A percentile compares a stretch with the other conserved stretches of the same genome.
phyloP scores from a whole-genome alignment of 1,140 invertebrate genomes.

The Kradibia gibbosae region DNA sequence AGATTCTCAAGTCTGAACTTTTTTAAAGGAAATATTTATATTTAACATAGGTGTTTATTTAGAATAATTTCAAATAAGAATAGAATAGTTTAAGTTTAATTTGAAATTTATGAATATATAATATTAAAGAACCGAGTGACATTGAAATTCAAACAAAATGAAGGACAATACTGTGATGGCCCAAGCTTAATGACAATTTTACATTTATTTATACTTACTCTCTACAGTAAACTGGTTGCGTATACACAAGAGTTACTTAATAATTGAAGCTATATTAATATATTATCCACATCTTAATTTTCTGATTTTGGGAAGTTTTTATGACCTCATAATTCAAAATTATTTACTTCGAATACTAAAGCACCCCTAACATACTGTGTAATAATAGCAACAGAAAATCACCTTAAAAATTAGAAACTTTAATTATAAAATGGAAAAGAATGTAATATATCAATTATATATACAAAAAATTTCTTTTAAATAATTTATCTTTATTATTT shows the following conservation, averaged over 20 bases:
- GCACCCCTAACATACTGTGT: neutral
- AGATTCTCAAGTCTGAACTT: too few relatives aligned
- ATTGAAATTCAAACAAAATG: constrained; percentile 51
- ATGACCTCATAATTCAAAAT: constrained; percentile 63
- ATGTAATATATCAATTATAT: neutral
- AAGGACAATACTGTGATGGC: constrained; percentile 26
- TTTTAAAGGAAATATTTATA: too few relatives aligned
- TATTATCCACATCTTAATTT: constrained; percentile 64
- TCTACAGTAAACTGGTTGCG: constrained; percentile 11
- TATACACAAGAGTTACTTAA: constrained; percentile 3
- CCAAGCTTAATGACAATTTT: neutral
- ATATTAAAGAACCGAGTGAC: constrained; percentile 45
- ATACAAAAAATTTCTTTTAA: too few relatives aligned
- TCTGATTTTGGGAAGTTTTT: constrained; percentile 61
- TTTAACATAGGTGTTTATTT: too few relatives aligned
- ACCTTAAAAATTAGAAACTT: neutral
- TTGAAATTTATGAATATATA: constrained; percentile 42
- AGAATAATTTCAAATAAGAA: too few relatives aligned
- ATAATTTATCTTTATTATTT: too few relatives aligned
- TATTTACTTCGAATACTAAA: constrained; percentile 22
- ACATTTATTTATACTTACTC: constrained; percentile 18
- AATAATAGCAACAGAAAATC: neutral
- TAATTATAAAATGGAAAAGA: neutral
- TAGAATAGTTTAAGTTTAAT: too few relatives aligned
- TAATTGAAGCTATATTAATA: constrained; percentile 44